Conservation (phyloP, 2,113 vertebrate genomes). For the Chaetodon auriga region DNA sequence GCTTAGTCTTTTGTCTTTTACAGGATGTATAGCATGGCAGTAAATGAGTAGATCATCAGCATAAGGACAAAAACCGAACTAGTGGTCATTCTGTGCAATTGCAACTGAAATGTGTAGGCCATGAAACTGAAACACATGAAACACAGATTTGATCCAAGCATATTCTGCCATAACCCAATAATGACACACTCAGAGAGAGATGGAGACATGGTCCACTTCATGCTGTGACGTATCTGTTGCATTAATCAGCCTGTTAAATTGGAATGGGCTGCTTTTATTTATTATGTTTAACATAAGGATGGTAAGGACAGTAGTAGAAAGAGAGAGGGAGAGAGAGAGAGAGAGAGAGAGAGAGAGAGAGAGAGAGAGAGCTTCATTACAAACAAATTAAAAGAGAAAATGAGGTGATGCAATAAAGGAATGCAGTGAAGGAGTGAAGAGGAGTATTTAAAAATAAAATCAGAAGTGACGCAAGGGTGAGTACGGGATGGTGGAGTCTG, state of each 20-base stretch:
- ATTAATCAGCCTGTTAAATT: constrained; percentile 82
- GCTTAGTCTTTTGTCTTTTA: neutral
- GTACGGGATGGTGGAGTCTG: neutral
- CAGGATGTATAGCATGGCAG: neutral
- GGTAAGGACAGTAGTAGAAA: no score
- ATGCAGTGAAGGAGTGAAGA: neutral
- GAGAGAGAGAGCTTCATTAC: constrained; percentile 19
- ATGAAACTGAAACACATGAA: constrained; percentile 27
- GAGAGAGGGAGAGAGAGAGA: no score
- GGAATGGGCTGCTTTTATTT: constrained; percentile 78
- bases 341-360: no score
- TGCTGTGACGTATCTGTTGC: constrained; percentile 67
- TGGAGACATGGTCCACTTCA: constrained; percentile 50
- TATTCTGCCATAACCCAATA: constrained; percentile 44
- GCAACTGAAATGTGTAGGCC: neutral
- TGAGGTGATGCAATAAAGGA: neutral
- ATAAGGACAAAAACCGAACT: neutral
- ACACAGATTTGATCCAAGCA: constrained; percentile 31
- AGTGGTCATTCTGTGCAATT: constrained; percentile 2
- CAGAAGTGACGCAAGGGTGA: neutral
- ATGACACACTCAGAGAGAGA: constrained; percentile 33
- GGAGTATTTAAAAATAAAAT: constrained; percentile 2
- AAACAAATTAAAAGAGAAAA: constrained; percentile 20
- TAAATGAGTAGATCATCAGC: constrained; percentile 17
- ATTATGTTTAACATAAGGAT: constrained; percentile 71